Conservation (phyloP, 2,797 vertebrate species). For the Cossypha caffra region DNA sequence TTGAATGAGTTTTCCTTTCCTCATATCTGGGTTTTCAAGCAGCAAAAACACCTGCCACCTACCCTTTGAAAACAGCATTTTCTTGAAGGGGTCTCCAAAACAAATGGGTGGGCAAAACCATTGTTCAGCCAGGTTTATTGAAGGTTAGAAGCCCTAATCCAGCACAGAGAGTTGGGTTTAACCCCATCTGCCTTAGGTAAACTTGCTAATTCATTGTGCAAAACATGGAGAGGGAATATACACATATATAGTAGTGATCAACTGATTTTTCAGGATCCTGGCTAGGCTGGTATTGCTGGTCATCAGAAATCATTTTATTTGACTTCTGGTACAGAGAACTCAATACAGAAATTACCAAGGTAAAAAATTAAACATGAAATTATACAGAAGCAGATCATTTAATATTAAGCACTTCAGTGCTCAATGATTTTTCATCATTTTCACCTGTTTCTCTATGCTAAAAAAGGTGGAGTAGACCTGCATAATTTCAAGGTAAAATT, state of each 20-base stretch:
- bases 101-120: not conserved
- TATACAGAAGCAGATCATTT: not conserved
- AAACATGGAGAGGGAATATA: not conserved
- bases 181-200: not conserved
- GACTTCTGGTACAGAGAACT: not conserved
- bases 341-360: not conserved
- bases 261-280: not conserved
- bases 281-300: not conserved
- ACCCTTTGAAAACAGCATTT: not conserved
- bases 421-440: not conserved
- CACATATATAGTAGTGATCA: fast-evolving
- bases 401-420: not conserved
- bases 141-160: not conserved
- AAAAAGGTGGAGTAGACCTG: not conserved
- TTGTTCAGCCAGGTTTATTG: fast-evolving
- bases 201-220: not conserved
- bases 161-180: not conserved
- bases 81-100: not conserved
- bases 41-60: not conserved
- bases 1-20: not conserved
- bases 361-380: not conserved
- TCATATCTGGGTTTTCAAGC: not conserved
- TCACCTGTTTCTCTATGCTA: not conserved
- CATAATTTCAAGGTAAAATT: not conserved
- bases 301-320: not conserved